phyloP scores from a whole-genome alignment of 2,113 vertebrate species.

The Podilymbus podiceps region DNA sequence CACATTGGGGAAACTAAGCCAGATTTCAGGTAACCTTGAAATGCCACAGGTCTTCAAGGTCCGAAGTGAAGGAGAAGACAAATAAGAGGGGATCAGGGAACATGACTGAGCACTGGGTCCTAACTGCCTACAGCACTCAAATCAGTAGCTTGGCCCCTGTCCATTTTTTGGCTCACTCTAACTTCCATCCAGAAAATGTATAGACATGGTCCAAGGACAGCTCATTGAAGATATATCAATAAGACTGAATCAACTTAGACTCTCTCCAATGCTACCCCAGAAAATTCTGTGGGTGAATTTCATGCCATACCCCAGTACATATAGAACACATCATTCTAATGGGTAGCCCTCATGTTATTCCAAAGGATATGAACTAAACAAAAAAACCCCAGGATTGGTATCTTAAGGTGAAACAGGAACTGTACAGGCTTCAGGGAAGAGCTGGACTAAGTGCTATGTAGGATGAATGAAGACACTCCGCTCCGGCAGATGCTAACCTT shows the following conservation, averaged over 20 bases:
- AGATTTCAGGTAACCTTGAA: background rate
- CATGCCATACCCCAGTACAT: background rate
- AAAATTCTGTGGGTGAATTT: background rate
- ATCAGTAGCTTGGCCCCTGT: background rate
- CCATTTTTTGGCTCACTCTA: background rate
- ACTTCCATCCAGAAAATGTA: background rate
- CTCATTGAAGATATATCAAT: background rate
- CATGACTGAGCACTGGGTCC: background rate
- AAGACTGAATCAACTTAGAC: background rate
- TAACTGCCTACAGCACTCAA: background rate
- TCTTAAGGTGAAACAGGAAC: background rate
- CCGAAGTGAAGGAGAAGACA: background rate
- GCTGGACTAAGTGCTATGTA: background rate
- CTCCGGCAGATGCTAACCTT: background rate
- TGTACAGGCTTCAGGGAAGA: background rate
- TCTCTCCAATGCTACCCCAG: background rate
- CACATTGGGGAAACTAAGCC: background rate
- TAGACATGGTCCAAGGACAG: background rate
- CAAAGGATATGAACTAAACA: background rate
- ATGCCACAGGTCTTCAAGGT: background rate
- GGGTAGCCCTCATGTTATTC: background rate
- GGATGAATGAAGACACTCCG: background rate
- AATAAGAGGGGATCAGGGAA: background rate
- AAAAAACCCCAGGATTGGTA: background rate
- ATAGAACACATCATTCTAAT: background rate